phyloP scores from a whole-genome alignment of 2,113 vertebrate species.

The Pogona vitticeps region DNA sequence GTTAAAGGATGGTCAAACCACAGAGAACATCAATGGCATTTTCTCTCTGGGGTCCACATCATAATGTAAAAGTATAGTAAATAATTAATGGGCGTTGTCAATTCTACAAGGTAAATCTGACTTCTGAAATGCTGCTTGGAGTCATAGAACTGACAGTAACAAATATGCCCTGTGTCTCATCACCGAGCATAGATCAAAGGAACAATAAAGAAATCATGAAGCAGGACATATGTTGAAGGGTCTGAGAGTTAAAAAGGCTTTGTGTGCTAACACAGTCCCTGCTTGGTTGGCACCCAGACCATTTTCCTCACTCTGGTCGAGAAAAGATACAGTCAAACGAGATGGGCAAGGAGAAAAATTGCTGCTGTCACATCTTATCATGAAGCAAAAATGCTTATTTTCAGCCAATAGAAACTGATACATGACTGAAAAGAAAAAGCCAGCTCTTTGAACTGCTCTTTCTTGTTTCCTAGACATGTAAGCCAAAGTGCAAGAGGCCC shows the following conservation, averaged over 20 bases:
- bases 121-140: conserved; percentile 11
- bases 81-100: conserved; percentile 7
- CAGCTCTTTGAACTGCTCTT: background rate
- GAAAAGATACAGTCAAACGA: conserved; percentile 48
- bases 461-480: background rate
- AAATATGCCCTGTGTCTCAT: background rate
- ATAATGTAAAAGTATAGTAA: background rate
- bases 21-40: background rate
- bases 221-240: conserved; percentile 20
- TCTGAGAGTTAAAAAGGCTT: background rate
- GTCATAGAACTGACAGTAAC: background rate
- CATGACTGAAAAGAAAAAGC: conserved; percentile 23
- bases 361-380: conserved; percentile 12
- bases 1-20: background rate
- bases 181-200: background rate
- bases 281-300: conserved; percentile 52
- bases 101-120: background rate
- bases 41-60: background rate
- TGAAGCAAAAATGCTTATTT: background rate
- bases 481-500: background rate
- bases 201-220: conserved; percentile 23
- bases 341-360: conserved; percentile 48
- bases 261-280: conserved; percentile 36
- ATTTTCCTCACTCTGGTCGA: conserved; percentile 8
- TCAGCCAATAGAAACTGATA: conserved; percentile 20